Conservation (phyloP, 2,797 vertebrate genomes). For the Podargus strigoides region DNA sequence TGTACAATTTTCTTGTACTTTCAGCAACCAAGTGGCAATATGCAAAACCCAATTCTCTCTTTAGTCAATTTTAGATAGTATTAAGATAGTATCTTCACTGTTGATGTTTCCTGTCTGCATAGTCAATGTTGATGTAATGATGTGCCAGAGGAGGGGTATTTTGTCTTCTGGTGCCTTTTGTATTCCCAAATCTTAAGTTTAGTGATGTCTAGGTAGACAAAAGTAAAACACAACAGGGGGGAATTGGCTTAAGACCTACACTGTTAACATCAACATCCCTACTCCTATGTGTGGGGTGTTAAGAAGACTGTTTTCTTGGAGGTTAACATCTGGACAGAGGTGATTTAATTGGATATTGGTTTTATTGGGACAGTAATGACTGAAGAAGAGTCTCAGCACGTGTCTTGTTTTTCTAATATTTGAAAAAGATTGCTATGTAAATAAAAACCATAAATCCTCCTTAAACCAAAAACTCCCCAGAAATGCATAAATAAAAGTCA, state of each 20-base stretch:
- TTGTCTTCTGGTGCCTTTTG: background rate
- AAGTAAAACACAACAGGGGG: background rate
- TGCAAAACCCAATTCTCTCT: background rate
- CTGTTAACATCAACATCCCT: background rate
- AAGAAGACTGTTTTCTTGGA: background rate
- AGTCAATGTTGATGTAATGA: background rate
- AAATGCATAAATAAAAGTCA: background rate
- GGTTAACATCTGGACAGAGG: background rate
- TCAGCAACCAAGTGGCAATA: background rate
- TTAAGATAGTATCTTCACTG: background rate
- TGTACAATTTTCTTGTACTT: background rate
- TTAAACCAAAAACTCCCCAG: background rate
- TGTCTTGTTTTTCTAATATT: background rate
- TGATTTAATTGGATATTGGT: background rate
- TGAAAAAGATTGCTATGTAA: background rate
- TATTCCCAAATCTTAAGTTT: background rate
- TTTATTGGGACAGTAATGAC: background rate
- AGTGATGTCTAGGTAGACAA: background rate
- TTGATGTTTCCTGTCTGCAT: background rate
- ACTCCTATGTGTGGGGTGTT: background rate
- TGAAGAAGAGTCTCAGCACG: background rate
- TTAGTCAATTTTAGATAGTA: background rate
- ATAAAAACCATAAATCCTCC: background rate
- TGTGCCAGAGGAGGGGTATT: background rate
- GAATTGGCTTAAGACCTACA: background rate